Evolutionary conservation across 2,888 invertebrate species (phyloP).

Genomic region (Eilema caniola): DNA sequence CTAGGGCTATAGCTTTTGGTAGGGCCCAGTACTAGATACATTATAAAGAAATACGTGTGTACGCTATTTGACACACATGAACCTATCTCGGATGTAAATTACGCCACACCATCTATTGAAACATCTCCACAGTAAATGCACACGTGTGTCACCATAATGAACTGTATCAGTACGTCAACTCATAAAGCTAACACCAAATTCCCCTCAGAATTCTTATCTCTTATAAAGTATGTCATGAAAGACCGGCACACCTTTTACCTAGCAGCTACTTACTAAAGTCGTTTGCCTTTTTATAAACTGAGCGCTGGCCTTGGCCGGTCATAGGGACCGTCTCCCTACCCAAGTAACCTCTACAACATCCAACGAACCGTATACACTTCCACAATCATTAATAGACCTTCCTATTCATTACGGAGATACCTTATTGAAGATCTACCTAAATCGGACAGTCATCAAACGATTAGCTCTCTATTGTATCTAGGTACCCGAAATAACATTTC

Average conservation of each 20-base stretch:
- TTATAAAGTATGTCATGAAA: conserved; percentile 38
- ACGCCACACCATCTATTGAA: conserved; percentile 2
- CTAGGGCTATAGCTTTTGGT: too few relatives aligned
- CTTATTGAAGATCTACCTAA: conserved; percentile 52
- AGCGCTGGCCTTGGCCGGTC: conserved; percentile 68
- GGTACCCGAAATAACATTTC: conserved; percentile 72
- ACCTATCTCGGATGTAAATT: background rate
- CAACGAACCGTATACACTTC: conserved; percentile 69
- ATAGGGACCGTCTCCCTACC: conserved; percentile 63
- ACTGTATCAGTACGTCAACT: conserved; percentile 15
- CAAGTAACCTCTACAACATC: conserved; percentile 51
- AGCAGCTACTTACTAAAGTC: conserved; percentile 37
- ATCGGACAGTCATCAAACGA: conserved; percentile 55
- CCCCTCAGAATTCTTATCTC: conserved; percentile 47
- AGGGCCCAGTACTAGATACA: background rate
- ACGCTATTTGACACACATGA: background rate
- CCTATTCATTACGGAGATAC: conserved; percentile 36
- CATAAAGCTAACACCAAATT: conserved; percentile 46
- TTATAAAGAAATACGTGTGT: background rate
- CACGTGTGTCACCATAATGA: conserved; percentile 21
- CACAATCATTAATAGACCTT: conserved; percentile 61
- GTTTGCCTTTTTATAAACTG: conserved; percentile 57
- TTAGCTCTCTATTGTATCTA: conserved; percentile 56
- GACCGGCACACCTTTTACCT: conserved; percentile 53
- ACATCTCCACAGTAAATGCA: background rate